These are phyloP conservation scores for Rutilus rutilus DNA, from an alignment of 2,113 vertebrate species.

Conservation along the genomic window DNA sequence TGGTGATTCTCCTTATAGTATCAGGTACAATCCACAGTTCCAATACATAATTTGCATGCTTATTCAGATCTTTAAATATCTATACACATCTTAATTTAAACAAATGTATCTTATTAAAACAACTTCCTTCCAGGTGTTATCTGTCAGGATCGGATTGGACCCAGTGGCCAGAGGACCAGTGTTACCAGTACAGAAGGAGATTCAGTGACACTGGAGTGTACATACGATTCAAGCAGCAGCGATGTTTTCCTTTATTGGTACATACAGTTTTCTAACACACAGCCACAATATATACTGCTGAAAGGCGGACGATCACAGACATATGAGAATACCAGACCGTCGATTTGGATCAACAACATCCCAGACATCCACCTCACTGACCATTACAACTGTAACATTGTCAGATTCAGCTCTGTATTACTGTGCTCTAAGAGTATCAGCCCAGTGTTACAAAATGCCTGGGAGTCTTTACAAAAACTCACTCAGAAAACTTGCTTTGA, in stretches of 20 bases:
- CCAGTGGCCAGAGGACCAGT: background rate
- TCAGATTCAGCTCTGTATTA: slow-evolving; percentile 40
- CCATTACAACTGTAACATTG: background rate
- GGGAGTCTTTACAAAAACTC: slow-evolving; percentile 23
- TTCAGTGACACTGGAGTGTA: slow-evolving; percentile 6
- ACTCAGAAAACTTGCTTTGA: background rate
- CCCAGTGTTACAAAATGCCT: slow-evolving; percentile 15
- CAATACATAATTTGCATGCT: background rate
- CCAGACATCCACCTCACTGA: background rate
- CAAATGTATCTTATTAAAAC: background rate
- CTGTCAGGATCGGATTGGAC: slow-evolving; percentile 1
- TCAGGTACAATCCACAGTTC: background rate
- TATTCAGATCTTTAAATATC: background rate
- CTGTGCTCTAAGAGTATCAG: background rate
- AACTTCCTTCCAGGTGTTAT: background rate
- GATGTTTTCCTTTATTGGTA: background rate
- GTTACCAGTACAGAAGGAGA: slow-evolving; percentile 11
- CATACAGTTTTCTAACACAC: slow-evolving; percentile 24
- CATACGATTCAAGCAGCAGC: slow-evolving; percentile 9
- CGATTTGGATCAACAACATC: background rate
- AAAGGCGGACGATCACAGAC: background rate
- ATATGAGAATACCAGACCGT: background rate
- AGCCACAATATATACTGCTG: background rate
- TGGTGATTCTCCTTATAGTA: background rate
- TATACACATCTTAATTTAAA: background rate